These are phyloP conservation scores for Platanista minor DNA, from an alignment of 2,113 vertebrate genomes.

Conservation along the genomic window DNA sequence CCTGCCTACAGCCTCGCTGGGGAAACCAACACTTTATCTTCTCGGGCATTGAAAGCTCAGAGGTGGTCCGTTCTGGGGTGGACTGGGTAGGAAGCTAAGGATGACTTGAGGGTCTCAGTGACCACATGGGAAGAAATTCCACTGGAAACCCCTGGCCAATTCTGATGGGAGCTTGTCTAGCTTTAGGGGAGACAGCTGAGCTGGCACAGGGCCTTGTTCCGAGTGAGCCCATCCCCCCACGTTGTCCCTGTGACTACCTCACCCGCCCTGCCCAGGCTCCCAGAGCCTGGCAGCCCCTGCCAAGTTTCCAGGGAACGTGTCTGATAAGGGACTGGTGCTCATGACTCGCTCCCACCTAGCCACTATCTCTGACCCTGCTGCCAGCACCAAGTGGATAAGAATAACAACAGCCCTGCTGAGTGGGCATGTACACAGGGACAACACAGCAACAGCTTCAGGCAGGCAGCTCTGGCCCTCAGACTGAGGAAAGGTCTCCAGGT, in stretches of 20 bases:
- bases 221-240: neutral
- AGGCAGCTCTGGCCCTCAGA: neutral
- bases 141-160: neutral
- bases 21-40: neutral
- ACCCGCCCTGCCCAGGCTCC: neutral
- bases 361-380: constrained; percentile 65
- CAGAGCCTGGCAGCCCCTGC: constrained; percentile 67
- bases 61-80: neutral
- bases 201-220: neutral
- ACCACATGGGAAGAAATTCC: neutral
- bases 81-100: neutral
- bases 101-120: neutral
- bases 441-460: neutral
- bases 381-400: constrained; percentile 61
- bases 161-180: neutral
- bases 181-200: neutral
- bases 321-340: constrained; percentile 82
- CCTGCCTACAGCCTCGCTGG: neutral
- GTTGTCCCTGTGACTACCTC: neutral
- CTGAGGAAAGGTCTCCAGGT: neutral
- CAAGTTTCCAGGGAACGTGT: constrained; percentile 88
- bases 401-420: constrained; percentile 62
- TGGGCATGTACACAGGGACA: neutral
- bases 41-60: neutral
- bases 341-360: constrained; percentile 78